phyloP scores from a whole-genome alignment of 1,140 invertebrate genomes.

The Oreohelix idahoensis region DNA sequence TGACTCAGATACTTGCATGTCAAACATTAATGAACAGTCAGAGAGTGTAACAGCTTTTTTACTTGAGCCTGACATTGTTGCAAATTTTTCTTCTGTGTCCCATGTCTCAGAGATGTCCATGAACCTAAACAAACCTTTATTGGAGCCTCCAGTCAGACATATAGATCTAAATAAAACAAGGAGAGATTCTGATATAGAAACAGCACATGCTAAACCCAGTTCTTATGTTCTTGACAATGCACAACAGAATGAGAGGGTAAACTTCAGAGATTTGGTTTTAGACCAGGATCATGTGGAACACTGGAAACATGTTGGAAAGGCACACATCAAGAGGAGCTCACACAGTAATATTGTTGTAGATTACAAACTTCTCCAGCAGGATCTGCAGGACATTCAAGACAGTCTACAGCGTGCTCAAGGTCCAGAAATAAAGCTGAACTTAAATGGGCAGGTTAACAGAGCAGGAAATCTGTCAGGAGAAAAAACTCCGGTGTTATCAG shows the following conservation, averaged over 20 bases:
- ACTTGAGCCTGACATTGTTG: neutral
- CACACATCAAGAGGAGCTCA: neutral
- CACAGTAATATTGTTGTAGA: constrained; percentile 44
- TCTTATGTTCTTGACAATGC: neutral
- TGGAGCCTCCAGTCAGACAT: neutral
- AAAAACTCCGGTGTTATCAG: constrained; percentile 6
- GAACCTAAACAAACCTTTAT: neutral
- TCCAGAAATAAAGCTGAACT: neutral
- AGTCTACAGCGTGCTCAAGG: constrained; percentile 46
- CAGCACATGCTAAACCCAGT: neutral
- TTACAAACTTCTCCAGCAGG: constrained; percentile 56
- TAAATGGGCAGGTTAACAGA: neutral
- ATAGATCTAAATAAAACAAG: constrained; percentile 22
- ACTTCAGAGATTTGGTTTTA: too few relatives aligned
- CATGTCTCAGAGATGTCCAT: neutral
- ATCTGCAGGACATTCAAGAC: constrained; percentile 65
- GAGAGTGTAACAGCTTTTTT: neutral
- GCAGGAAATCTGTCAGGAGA: neutral
- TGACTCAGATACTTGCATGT: neutral
- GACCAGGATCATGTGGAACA: neutral
- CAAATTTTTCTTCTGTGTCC: constrained; percentile 3
- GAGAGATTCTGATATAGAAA: neutral
- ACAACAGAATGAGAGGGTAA: neutral
- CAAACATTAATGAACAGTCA: constrained; percentile 25
- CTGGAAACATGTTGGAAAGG: neutral